Conservation (phyloP, 2,113 vertebrate genomes). For the Brienomyrus brachyistius region DNA sequence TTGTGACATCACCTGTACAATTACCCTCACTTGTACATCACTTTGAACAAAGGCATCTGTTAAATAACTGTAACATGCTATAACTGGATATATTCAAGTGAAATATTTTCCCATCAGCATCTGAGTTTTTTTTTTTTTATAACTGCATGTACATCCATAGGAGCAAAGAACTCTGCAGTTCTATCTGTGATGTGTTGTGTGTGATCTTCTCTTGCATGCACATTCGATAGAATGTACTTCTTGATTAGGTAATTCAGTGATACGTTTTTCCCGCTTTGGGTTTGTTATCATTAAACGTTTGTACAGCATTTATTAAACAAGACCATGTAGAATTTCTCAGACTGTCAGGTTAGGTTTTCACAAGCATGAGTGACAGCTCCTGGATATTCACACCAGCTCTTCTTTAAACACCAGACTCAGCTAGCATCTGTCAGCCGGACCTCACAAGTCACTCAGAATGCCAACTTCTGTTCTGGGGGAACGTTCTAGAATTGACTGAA, state of each 20-base stretch:
- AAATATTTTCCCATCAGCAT: background rate
- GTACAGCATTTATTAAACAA: background rate
- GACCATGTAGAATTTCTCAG: background rate
- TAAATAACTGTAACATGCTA: background rate
- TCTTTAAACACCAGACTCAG: background rate
- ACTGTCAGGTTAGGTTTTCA: background rate
- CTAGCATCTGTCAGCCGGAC: background rate
- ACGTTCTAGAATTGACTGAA: background rate
- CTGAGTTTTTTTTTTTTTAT: background rate
- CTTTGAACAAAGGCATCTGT: background rate
- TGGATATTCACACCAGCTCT: background rate
- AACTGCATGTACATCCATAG: background rate
- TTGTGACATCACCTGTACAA: background rate
- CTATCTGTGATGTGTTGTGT: background rate
- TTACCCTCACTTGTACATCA: background rate
- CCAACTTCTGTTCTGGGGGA: background rate
- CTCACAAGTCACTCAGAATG: background rate
- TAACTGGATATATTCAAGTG: background rate
- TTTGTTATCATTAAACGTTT: background rate
- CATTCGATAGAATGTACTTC: background rate
- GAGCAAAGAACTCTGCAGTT: background rate
- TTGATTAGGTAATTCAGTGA: background rate
- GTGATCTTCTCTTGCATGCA: background rate
- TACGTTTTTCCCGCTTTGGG: background rate
- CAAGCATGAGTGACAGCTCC: background rate